Percentiles rank a stretch among this genome's conserved stretches.
Evolutionary conservation across 1,140 invertebrate species (phyloP).

Genomic region (Oncopodura yosiiana): DNA sequence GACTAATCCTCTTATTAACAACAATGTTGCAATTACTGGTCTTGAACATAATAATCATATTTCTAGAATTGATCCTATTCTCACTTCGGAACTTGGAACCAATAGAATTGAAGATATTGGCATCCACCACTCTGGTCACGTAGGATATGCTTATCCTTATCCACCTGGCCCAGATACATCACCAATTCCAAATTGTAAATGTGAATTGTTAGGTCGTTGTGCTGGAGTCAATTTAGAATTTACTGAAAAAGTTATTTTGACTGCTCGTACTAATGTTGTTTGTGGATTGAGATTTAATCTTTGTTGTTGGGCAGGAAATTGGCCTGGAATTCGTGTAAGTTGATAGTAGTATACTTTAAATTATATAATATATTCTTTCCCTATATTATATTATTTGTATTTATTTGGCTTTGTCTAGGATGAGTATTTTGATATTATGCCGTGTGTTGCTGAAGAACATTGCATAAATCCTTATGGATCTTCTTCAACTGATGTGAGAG

Average conservation of each 20-base stretch:
- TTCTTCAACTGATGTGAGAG: conserved; percentile 22
- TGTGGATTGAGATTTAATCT: conserved; percentile 3
- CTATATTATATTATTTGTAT: background rate
- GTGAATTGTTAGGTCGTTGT: background rate
- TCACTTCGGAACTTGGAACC: no score
- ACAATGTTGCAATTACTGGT: no score
- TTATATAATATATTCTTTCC: background rate
- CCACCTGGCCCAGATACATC: background rate
- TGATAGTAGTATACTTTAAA: background rate
- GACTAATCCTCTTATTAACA: no score
- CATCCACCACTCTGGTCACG: no score
- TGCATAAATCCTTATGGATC: conserved; percentile 26
- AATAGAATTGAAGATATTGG: no score
- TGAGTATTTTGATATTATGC: conserved; percentile 1
- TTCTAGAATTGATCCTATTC: no score
- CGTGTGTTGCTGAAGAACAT: conserved; percentile 20
- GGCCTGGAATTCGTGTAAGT: conserved; percentile 26
- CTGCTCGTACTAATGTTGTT: background rate
- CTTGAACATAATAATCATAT: no score
- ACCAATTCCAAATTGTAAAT: conserved; percentile 6
- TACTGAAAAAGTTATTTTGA: background rate
- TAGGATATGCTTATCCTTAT: no score
- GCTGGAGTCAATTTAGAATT: background rate
- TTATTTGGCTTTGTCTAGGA: conserved; percentile 15
- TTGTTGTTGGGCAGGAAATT: conserved; percentile 20